Evolutionary conservation across 2,113 vertebrate species (phyloP).

Genomic region (Sapajus apella): DNA sequence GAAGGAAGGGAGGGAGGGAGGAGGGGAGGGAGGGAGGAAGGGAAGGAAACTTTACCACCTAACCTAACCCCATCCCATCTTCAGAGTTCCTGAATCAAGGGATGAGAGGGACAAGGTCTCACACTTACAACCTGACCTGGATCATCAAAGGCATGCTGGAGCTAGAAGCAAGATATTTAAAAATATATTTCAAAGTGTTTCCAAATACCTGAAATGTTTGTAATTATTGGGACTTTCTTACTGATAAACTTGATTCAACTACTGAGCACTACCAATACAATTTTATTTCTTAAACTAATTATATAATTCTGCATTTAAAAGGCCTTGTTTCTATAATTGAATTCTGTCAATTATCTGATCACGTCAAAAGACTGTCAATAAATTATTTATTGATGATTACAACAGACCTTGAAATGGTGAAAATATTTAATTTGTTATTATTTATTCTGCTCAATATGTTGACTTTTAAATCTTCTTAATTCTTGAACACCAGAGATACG

Average conservation of each 20-base stretch:
- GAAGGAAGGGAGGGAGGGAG: no score
- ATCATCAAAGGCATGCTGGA: no score
- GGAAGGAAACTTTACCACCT: no score
- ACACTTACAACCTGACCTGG: background rate
- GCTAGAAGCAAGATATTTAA: background rate
- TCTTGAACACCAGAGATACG: constrained; percentile 41
- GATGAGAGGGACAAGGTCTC: background rate
- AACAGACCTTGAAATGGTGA: background rate
- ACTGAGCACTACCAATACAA: background rate
- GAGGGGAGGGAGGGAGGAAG: rapidly evolving
- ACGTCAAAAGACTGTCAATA: background rate
- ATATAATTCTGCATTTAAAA: background rate
- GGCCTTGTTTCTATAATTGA: background rate
- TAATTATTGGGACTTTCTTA: background rate
- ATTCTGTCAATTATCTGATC: background rate
- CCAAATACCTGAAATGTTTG: background rate
- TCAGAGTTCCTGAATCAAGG: background rate
- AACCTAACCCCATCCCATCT: no score
- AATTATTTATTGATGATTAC: background rate
- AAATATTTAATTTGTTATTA: constrained; percentile 10
- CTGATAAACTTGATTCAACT: background rate
- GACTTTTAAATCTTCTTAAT: constrained; percentile 54
- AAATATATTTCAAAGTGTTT: background rate
- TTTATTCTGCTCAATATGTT: constrained; percentile 29
- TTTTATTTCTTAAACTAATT: background rate